Percentiles rank a stretch among this genome's conserved stretches.
Conservation (phyloP, 1,140 invertebrate genomes). For the Heliconius hewitsoni region DNA sequence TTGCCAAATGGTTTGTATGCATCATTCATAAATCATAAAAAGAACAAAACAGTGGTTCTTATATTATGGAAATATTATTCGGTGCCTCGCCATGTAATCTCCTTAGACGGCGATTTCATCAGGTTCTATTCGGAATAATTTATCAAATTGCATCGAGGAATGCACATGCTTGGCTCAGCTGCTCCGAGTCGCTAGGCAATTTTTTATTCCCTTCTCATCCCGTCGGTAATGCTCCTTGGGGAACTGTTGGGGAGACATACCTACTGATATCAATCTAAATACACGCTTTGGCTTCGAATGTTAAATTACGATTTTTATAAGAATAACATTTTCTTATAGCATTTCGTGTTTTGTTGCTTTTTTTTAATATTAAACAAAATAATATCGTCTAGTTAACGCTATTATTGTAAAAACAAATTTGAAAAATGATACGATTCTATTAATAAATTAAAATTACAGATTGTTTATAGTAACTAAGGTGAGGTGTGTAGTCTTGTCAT, state of each 20-base stretch:
- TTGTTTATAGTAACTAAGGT: too few relatives aligned
- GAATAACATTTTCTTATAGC: not conserved
- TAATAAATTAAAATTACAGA: too few relatives aligned
- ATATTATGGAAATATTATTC: slow-evolving; percentile 10
- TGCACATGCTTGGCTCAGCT: slow-evolving; percentile 69
- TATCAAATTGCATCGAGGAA: slow-evolving; percentile 66
- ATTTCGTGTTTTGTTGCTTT: not conserved
- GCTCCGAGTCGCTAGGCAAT: slow-evolving; percentile 60
- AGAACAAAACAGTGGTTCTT: not conserved
- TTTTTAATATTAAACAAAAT: not conserved
- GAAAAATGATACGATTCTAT: too few relatives aligned
- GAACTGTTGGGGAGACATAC: slow-evolving; percentile 57
- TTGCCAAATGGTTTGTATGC: not conserved
- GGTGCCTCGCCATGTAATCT: slow-evolving; percentile 26
- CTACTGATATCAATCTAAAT: slow-evolving; percentile 51
- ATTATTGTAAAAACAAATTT: too few relatives aligned
- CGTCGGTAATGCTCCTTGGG: slow-evolving; percentile 58
- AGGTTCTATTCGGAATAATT: slow-evolving; percentile 68
- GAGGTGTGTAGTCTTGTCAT: too few relatives aligned
- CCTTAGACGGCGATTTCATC: slow-evolving; percentile 57
- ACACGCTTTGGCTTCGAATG: slow-evolving; percentile 37
- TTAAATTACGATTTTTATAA: slow-evolving; percentile 34
- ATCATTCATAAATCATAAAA: not conserved
- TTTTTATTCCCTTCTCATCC: slow-evolving; percentile 64
- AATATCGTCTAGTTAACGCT: too few relatives aligned